Evolutionary conservation across 2,888 invertebrate species (phyloP), one percentile per base, ranked within the genome.

Genomic region (Mellilla xanthometata): DNA sequence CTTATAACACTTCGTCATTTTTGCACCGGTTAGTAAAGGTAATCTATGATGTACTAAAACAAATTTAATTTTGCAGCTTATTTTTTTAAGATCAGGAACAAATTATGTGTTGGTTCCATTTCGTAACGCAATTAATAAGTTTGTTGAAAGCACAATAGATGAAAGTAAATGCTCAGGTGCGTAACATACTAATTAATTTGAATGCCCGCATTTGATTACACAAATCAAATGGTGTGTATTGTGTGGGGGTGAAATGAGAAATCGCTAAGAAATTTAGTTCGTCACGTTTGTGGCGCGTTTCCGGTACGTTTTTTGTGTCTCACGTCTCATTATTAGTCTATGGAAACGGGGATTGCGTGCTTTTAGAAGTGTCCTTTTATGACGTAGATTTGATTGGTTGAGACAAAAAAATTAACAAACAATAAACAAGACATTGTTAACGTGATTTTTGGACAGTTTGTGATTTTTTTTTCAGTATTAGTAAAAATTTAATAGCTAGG

Each of bases 181-280:
- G 79, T 83, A 86, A 82, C 87, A 59, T 87, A 87, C 84, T 87
- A 87, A 88, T 89, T 89, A 89, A 86, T 86, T 86, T 64, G 72
- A 83, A 85, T 80, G 84, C 86, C 86, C 88, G 82, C 87, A 87
- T 89, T 88, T 89, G 87, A 88, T 87, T 89, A 87, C 83, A 83
- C 87, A 85, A 88, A 89, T 88, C 89, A 87, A 88, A 88, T 81
- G 80, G 80, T 47, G 40, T 47, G 35, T 38, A 68, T 77, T 77
- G 76, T 81, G 68, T 62, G 60, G 81, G 88, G 87, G 83, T 77
- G 78, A 72, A 86, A 85, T 87, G 88, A 88, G 87, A 84, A 88
- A 88, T 88, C 83, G 81, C 83, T 79, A 89, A 88, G 87, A 87
- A 89, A 87, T 87, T 81, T 77, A 62, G 77, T 87, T 82, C 85